phyloP scores from a whole-genome alignment of 2,113 vertebrate species.

The Labrus mixtus region DNA sequence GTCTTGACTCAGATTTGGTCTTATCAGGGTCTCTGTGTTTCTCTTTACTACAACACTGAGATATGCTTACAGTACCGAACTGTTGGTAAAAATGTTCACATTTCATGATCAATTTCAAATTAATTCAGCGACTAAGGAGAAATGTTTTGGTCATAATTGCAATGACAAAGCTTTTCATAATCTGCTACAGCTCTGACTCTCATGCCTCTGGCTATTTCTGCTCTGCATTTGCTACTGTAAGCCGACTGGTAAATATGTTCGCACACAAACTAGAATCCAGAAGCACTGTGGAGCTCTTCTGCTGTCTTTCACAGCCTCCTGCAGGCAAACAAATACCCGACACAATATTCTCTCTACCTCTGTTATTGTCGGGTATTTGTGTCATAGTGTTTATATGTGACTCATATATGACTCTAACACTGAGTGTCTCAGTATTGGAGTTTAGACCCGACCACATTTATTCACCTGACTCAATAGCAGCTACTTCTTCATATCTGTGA shows the following conservation, averaged over 20 bases:
- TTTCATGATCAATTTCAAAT: neutral
- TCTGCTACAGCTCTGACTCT: neutral
- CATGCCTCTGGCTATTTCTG: neutral
- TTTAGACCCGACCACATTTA: neutral
- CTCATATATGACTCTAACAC: neutral
- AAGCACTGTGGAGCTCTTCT: neutral
- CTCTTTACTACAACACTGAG: no score
- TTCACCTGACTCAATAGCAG: neutral
- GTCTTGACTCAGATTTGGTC: no score
- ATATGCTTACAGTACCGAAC: no score
- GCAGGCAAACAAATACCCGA: neutral
- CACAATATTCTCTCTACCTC: neutral
- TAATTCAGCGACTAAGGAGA: neutral
- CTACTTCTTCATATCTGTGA: neutral
- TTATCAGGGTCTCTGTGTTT: no score
- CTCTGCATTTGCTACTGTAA: neutral
- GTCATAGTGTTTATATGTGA: neutral
- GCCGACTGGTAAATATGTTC: neutral
- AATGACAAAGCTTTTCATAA: neutral
- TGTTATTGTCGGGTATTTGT: neutral
- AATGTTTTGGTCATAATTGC: neutral
- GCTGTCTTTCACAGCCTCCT: neutral
- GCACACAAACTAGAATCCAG: neutral
- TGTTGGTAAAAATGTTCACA: neutral
- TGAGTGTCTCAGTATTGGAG: slow-evolving; percentile 2